Evolutionary conservation across 2,888 invertebrate species (phyloP).

Genomic region (Cosmopolites sordidus): DNA sequence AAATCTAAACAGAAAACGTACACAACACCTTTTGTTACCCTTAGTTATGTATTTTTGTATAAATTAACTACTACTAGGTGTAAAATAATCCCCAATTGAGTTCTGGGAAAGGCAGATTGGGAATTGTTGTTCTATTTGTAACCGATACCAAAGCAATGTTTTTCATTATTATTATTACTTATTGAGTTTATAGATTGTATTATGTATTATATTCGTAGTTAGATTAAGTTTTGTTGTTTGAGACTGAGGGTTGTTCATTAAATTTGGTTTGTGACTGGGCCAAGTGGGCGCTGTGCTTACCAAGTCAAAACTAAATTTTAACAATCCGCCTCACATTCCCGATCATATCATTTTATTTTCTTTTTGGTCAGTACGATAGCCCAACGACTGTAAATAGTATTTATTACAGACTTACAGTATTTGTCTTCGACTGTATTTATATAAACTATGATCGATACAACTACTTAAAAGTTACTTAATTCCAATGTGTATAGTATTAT

Average conservation of each 20-base stretch:
- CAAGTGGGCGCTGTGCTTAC: slow-evolving; percentile 8
- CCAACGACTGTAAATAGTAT: slow-evolving; percentile 41
- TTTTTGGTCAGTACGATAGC: slow-evolving; percentile 42
- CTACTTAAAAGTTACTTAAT: slow-evolving; percentile 21
- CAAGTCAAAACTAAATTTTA: slow-evolving; percentile 22
- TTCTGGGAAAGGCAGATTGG: slow-evolving; percentile 30
- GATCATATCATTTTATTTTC: slow-evolving; percentile 23
- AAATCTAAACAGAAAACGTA: slow-evolving; percentile 1
- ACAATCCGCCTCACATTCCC: slow-evolving; percentile 47
- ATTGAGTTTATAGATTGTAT: slow-evolving; percentile 42
- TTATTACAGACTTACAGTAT: slow-evolving; percentile 34
- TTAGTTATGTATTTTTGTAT: slow-evolving; percentile 16
- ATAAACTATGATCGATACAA: slow-evolving; percentile 1
- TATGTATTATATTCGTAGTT: slow-evolving; percentile 46
- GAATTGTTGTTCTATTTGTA: slow-evolving; percentile 46
- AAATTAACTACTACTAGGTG: slow-evolving; percentile 13
- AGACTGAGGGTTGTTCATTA: slow-evolving; percentile 44
- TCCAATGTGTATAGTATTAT: slow-evolving; percentile 29
- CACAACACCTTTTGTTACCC: slow-evolving; percentile 14
- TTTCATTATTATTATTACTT: slow-evolving; percentile 46
- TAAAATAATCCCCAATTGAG: slow-evolving; percentile 19
- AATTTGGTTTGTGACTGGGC: slow-evolving; percentile 11
- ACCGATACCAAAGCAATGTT: slow-evolving; percentile 53
- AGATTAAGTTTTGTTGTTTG: slow-evolving; percentile 47
- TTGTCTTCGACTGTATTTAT: slow-evolving; percentile 15